A percentile compares a stretch with the other conserved stretches of the same genome.
Evolutionary conservation across 1,140 invertebrate species (phyloP).

Genomic region (Drosophila jambulina): DNA sequence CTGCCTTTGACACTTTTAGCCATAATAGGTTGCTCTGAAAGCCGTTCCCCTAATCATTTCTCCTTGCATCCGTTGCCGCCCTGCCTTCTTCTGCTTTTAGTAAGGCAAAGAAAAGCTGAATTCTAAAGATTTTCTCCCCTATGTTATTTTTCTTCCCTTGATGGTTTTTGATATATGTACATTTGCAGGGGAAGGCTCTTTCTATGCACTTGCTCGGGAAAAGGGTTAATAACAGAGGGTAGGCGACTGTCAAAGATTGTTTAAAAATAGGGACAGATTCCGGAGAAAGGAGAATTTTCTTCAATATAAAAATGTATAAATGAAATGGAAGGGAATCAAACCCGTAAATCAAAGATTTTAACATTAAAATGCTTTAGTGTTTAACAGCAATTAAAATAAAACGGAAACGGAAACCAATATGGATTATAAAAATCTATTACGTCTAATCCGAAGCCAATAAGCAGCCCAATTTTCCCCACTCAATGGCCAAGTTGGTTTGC

Average conservation of each 20-base stretch:
- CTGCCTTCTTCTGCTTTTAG: slow-evolving; percentile 48
- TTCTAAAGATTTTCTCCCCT: slow-evolving; percentile 72
- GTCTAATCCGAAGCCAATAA: slow-evolving; percentile 25
- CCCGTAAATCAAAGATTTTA: not conserved
- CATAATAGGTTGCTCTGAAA: slow-evolving; percentile 67
- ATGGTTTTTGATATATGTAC: slow-evolving; percentile 40
- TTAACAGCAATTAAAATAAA: too few species aligned
- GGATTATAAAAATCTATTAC: slow-evolving; percentile 39
- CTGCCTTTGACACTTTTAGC: slow-evolving; percentile 75
- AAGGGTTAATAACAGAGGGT: slow-evolving; percentile 23
- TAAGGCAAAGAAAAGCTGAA: slow-evolving; percentile 49
- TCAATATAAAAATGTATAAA: not conserved
- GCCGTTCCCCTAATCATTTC: slow-evolving; percentile 62
- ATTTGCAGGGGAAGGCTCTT: slow-evolving; percentile 7
- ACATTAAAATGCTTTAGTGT: not conserved
- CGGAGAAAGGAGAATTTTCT: not conserved
- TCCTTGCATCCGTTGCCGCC: slow-evolving; percentile 15
- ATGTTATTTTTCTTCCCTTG: slow-evolving; percentile 41
- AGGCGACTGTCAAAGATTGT: slow-evolving; percentile 2
- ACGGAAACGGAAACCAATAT: not conserved
- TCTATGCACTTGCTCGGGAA: slow-evolving; percentile 1
- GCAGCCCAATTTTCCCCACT: slow-evolving; percentile 17
- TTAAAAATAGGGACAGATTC: slow-evolving; percentile 6
- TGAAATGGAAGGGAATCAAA: not conserved
- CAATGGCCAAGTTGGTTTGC: slow-evolving; percentile 38